phyloP scores from a whole-genome alignment of 2,797 vertebrate species.

The Hoplostethus atlanticus region DNA sequence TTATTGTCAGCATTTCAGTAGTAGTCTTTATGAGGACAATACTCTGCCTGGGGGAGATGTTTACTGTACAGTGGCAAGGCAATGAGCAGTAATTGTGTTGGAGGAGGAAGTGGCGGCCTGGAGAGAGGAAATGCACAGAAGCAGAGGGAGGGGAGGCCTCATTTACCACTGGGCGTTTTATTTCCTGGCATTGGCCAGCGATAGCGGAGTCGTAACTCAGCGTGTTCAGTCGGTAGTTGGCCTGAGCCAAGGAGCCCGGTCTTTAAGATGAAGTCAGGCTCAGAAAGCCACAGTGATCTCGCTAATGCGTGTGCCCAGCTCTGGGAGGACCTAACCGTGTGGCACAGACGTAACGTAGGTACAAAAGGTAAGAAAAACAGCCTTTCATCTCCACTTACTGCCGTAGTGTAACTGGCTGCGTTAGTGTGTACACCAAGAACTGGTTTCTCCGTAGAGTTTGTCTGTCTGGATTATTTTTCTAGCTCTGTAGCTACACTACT shows the following conservation, averaged over 20 bases:
- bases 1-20: not conserved
- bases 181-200: constrained; percentile 71
- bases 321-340: constrained; percentile 60
- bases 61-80: not conserved
- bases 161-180: constrained; percentile 76
- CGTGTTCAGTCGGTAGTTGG: constrained; percentile 37
- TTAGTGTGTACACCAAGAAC: not conserved
- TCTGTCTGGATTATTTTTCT: not conserved
- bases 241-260: not conserved
- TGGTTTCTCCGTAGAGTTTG: not conserved
- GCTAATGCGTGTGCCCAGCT: constrained; percentile 46
- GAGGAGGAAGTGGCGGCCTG: constrained; percentile 65
- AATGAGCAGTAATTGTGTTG: constrained; percentile 61
- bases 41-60: constrained; percentile 6
- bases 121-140: constrained; percentile 71
- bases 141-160: constrained; percentile 57
- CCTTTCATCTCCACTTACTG: constrained; percentile 11
- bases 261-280: constrained; percentile 59
- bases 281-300: constrained; percentile 19
- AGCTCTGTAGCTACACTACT: not conserved
- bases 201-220: constrained; percentile 22
- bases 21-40: not conserved
- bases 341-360: constrained; percentile 56
- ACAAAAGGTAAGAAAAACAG: constrained; percentile 65
- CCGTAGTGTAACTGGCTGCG: not conserved